phyloP scores from a whole-genome alignment of 2,888 invertebrate genomes.

The Apodemia mormo region DNA sequence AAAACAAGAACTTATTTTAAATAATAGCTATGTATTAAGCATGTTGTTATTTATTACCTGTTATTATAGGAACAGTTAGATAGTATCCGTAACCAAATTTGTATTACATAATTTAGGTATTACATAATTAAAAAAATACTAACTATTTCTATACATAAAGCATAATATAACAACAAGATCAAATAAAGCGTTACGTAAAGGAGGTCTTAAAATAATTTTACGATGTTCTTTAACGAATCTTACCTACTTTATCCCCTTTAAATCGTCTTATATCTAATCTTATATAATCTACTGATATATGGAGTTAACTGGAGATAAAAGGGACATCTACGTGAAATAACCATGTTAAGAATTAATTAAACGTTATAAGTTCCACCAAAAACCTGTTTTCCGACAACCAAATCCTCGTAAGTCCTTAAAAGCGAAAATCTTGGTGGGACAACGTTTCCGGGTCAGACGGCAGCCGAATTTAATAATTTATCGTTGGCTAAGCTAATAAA shows the following conservation, averaged over 20 bases:
- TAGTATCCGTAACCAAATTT: too few relatives aligned
- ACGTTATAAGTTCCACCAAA: slow-evolving; percentile 14
- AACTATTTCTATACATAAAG: too few relatives aligned
- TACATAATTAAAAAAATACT: too few relatives aligned
- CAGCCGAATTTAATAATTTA: slow-evolving; percentile 76
- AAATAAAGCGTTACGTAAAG: not conserved
- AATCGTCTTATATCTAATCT: not conserved
- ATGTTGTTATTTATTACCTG: too few relatives aligned
- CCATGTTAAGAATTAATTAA: slow-evolving; percentile 24
- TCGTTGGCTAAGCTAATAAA: slow-evolving; percentile 76
- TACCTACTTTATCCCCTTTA: not conserved
- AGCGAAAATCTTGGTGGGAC: slow-evolving; percentile 45
- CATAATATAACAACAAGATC: too few relatives aligned
- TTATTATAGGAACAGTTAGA: too few relatives aligned
- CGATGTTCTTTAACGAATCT: not conserved
- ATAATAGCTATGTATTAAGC: too few relatives aligned
- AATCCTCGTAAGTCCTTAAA: slow-evolving; percentile 16
- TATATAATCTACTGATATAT: slow-evolving; percentile 18
- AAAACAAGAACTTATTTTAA: too few relatives aligned
- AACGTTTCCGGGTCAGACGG: slow-evolving; percentile 69
- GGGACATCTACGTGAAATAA: slow-evolving; percentile 7
- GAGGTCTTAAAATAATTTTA: slow-evolving; percentile 5
- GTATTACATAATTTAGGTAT: too few relatives aligned
- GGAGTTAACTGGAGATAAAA: slow-evolving; percentile 6
- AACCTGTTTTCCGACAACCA: slow-evolving; percentile 20